Base-by-base conservation (phyloP, 2,797 vertebrate species). In the Anguilla marmorata region DNA sequence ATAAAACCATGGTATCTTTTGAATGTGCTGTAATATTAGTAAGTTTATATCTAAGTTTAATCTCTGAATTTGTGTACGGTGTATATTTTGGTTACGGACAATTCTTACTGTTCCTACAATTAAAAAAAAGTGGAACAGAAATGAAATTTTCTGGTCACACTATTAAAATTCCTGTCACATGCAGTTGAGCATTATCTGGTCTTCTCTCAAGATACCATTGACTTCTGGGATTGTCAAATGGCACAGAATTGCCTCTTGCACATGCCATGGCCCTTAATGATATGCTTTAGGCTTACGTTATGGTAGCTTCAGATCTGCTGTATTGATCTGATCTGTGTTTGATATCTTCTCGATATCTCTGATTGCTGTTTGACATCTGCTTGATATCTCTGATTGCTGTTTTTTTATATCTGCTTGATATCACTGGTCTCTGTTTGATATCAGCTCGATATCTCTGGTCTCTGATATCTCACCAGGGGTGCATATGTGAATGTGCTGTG, bases 1-100 rank as follows among this genome's bases (percentile, higher is more conserved):
- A 27, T 50, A 84, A 54, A 84, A 19, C 56, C 27, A 56, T 80
- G 33, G 6, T 80, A 41, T 21, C 3, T 19, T 19, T 21, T 4
- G 19, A 80, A 80, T 80, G 33, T 8, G 2, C 48, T n/a, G 48
- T 84, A 14, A 50, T 80, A 19, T 14, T 58, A 30, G 14, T 21
- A 14, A 50, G 72, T 56, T 19, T 58, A 54, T 80, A 56, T 54
- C 50, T 87, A 56, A 80, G 50, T 86, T 86, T 48, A 11, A 27
- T 86, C 30, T 21, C 58, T 74, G 50, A 74, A 45, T 5, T n/a
- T 50, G 63, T 48, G 48, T 66, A 30, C 27, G 19, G 72, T 48
- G 37, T 86, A n/a, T 33, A 27, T 48, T 41, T 85, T 41, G 69
- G 50, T n/a, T 60, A 50, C n/a, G 30, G 50, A 86, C 19, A 9